These are phyloP conservation scores for Halictus rubicundus DNA, from an alignment of 1,140 invertebrate genomes.

Conservation along the genomic window DNA sequence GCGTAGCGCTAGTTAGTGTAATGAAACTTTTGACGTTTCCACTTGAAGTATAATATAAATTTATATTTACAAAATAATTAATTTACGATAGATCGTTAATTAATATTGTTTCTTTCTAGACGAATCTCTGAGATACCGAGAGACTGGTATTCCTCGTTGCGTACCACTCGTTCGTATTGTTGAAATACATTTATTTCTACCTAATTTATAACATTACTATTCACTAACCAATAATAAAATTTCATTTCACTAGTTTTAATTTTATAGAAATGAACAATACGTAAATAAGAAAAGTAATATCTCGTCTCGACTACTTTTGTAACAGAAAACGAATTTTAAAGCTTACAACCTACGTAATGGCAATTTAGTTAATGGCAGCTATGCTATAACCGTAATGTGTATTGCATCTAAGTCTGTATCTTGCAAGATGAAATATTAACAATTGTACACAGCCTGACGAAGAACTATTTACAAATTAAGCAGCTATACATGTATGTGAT, in stretches of 20 bases:
- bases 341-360: neutral
- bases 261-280: no score
- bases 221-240: neutral
- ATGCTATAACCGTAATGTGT: neutral
- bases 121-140: neutral
- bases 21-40: no score
- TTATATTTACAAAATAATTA: neutral
- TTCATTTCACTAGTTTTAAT: no score
- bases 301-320: no score
- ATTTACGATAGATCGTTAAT: neutral
- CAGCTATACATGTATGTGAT: slow-evolving; percentile 18
- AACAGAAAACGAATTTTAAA: no score
- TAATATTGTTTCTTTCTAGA: neutral
- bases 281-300: no score
- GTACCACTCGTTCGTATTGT: neutral
- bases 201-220: neutral
- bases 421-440: neutral
- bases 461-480: slow-evolving; percentile 14
- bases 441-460: neutral
- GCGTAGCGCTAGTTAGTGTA: no score
- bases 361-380: neutral
- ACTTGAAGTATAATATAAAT: no score
- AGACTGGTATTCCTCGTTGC: neutral
- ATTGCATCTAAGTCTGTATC: neutral
- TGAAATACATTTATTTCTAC: neutral